Evolutionary conservation across 2,888 invertebrate genomes (phyloP), one percentile per base, ranked within the genome.

Genomic region (Glaucopsyche alexis): DNA sequence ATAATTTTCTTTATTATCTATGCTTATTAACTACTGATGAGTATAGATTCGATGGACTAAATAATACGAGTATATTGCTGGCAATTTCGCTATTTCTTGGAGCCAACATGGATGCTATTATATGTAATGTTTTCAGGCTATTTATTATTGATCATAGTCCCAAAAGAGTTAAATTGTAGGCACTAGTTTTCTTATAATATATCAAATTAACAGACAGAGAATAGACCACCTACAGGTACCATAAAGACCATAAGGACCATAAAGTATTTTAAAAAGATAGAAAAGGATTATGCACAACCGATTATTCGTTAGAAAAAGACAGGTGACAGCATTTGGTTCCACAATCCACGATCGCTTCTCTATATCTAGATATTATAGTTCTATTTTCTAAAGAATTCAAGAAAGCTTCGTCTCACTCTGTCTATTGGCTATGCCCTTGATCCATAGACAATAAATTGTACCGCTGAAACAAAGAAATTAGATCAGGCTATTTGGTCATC

Each of bases 1-100:
- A 67, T 67, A 67, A 67, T 69, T 66, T 66, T 69, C 29, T 47
- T 47, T 49, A 49, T 69, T 49, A 69, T 69, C 49, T 69, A 69
- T 69, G 49, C 69, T 47, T 69, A 69, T 69, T 69, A 47, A 49
- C 69, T 69, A 69, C 69, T 7, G 13, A 40, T 65, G 49, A 69
- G 47, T 69, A 29, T 13, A 47, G 45, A 49, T 69, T 69, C 49
- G 49, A 69, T 49, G 49, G 49, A 69, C 47, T 19, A 47, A 67
- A 42, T 38, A 65, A 19, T 65, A n/a, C n/a, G n/a, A n/a, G n/a
- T n/a, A 40, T 29, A 14, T 69, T 49, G 47, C 29, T 69, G 19
- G 45, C 47, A 19, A 38, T 29, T 69, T 47, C 8, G 11, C 29
- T 13, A 11, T 47, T 38, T 69, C 29, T 69, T 69, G 69, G 47